Evolutionary conservation across 2,888 invertebrate species (phyloP).

Genomic region (Polymixis flavicincta): DNA sequence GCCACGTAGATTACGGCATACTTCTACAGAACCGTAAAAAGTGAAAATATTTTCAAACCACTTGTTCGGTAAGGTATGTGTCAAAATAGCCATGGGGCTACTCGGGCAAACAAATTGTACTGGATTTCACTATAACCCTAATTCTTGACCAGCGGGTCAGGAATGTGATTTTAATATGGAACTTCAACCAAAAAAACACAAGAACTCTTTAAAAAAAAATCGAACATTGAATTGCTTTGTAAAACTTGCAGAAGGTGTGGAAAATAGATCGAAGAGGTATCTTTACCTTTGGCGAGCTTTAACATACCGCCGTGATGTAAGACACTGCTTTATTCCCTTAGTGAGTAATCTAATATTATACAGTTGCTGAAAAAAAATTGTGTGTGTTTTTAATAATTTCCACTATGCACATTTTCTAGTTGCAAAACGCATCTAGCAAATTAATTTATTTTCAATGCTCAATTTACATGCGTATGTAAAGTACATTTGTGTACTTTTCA

Average conservation of each 20-base stretch:
- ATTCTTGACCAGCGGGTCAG: too few relatives aligned
- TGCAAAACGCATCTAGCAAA: not conserved
- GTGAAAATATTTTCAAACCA: not conserved
- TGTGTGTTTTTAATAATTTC: conserved; percentile 10
- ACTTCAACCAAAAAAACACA: not conserved
- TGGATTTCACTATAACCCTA: not conserved
- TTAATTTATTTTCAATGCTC: not conserved
- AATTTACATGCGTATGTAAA: not conserved
- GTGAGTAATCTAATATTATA: not conserved
- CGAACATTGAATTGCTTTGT: not conserved
- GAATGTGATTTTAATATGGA: not conserved
- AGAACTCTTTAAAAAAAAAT: not conserved
- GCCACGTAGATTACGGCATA: not conserved
- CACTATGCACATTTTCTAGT: not conserved
- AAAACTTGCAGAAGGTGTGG: not conserved
- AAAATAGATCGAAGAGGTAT: not conserved
- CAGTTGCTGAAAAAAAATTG: not conserved
- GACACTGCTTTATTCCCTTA: not conserved
- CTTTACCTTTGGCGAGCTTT: not conserved
- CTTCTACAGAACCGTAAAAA: not conserved
- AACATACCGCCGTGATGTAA: not conserved
- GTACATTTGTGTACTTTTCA: not conserved
- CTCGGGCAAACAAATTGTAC: not conserved
- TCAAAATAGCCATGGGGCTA: too few relatives aligned
- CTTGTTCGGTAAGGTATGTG: not conserved